Evolutionary conservation across 1,140 invertebrate species (phyloP).

Genomic region (Semibalanus balanoides): DNA sequence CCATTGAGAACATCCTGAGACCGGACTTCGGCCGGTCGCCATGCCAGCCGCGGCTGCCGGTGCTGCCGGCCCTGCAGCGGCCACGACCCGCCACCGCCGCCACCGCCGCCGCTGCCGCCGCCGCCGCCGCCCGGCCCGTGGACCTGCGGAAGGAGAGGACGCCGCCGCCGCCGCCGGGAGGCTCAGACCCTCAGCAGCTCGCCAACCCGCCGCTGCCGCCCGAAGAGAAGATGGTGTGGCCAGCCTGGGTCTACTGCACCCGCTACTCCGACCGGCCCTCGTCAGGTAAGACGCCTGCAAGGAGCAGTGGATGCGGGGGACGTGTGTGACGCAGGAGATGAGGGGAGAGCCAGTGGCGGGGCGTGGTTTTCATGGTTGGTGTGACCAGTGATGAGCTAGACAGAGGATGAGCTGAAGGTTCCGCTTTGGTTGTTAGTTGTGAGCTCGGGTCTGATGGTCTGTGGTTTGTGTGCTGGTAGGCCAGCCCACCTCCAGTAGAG

Average conservation of each 20-base stretch:
- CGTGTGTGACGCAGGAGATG: no score
- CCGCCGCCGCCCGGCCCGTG: slow-evolving; percentile 6
- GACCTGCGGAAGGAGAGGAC: slow-evolving; percentile 3
- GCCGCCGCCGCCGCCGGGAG: neutral
- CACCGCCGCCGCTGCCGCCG: slow-evolving; percentile 4
- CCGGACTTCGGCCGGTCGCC: slow-evolving; percentile 60
- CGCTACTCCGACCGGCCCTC: slow-evolving; percentile 91
- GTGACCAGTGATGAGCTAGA: no score
- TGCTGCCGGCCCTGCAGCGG: neutral
- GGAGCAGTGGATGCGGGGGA: no score
- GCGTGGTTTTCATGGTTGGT: no score
- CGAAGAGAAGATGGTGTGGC: slow-evolving; percentile 40
- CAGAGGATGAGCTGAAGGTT: no score
- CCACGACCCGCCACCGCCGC: neutral
- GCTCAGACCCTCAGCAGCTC: slow-evolving; percentile 14
- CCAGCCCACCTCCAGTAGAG: no score
- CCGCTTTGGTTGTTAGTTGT: no score
- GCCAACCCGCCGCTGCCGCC: slow-evolving; percentile 18
- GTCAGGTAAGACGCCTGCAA: slow-evolving; percentile 77
- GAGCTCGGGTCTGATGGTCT: no score
- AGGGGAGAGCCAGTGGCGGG: no score
- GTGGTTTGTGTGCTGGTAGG: no score
- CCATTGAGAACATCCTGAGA: slow-evolving; percentile 81
- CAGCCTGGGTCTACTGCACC: slow-evolving; percentile 96
- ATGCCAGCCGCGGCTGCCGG: neutral